phyloP scores from a whole-genome alignment of 2,797 vertebrate genomes.

The Thamnophis elegans region DNA sequence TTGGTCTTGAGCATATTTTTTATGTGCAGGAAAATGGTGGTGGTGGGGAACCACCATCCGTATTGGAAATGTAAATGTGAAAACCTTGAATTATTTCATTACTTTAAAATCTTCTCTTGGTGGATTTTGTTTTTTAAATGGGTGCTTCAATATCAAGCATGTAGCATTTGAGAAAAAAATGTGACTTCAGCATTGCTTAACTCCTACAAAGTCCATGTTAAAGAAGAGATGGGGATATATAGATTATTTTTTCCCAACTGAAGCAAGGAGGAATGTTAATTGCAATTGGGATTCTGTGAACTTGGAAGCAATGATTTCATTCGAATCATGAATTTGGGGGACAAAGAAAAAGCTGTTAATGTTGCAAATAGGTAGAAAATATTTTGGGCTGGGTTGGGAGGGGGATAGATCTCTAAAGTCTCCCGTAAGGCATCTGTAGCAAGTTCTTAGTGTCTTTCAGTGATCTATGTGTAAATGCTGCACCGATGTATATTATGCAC shows the following conservation, averaged over 20 bases:
- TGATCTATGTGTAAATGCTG: conserved; percentile 60
- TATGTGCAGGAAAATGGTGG: not conserved
- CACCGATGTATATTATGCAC: conserved; percentile 64
- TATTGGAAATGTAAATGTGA: not conserved
- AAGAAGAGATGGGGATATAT: not conserved
- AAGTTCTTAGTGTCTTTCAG: conserved; percentile 55
- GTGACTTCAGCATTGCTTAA: not conserved
- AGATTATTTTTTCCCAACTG: not conserved
- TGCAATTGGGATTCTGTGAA: not conserved
- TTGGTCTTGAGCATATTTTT: conserved; percentile 64
- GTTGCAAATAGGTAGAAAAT: conserved; percentile 14
- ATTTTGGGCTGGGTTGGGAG: not conserved
- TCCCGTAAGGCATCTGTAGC: conserved; percentile 50
- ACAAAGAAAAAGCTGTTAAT: conserved; percentile 28
- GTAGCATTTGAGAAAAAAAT: not conserved
- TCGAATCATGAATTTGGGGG: conserved; percentile 6
- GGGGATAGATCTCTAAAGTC: conserved; percentile 27
- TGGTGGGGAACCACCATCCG: not conserved
- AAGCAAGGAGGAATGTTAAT: not conserved
- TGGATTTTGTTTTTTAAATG: not conserved
- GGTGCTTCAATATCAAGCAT: not conserved
- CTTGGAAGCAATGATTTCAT: not conserved
- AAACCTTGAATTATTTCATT: not conserved
- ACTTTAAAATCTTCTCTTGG: conserved; percentile 23
- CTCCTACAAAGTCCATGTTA: not conserved